These are phyloP conservation scores for Cotesia vestalis DNA, from an alignment of 1,140 invertebrate genomes.

Conservation along the genomic window DNA sequence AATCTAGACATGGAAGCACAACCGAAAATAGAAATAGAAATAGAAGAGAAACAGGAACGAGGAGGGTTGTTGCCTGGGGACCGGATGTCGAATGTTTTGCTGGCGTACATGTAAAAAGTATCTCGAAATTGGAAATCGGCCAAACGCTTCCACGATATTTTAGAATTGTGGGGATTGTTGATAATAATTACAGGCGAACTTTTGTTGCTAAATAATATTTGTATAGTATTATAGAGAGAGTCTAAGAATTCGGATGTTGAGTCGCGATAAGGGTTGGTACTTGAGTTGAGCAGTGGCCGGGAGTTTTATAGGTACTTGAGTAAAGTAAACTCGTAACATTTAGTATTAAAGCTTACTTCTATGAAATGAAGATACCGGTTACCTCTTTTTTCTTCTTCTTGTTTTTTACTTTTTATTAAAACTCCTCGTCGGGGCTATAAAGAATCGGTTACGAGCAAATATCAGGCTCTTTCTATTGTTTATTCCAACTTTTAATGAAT, in stretches of 20 bases:
- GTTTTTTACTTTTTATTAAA: no score
- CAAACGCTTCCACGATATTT: conserved; percentile 36
- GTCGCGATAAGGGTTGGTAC: background rate
- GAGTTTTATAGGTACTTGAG: conserved; percentile 1
- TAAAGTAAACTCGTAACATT: no score
- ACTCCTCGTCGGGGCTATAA: no score
- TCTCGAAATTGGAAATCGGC: conserved; percentile 36
- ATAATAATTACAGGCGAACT: no score
- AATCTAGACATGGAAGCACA: background rate
- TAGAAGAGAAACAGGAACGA: background rate
- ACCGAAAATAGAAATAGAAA: background rate
- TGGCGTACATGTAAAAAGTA: conserved; percentile 42
- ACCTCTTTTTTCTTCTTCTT: no score
- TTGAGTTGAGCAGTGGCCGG: background rate
- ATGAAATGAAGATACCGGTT: no score
- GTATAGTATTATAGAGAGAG: background rate
- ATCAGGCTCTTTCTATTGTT: no score
- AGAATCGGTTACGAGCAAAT: no score
- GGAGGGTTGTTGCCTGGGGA: conserved; percentile 11
- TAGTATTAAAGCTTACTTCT: no score
- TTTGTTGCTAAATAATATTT: background rate
- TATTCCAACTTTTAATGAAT: no score
- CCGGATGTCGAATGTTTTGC: conserved; percentile 43
- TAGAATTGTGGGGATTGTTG: background rate
- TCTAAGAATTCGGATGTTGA: conserved; percentile 1